These are phyloP conservation scores for Ryuthela nishihirai DNA, from an alignment of 2,888 invertebrate genomes.

Conservation along the genomic window DNA sequence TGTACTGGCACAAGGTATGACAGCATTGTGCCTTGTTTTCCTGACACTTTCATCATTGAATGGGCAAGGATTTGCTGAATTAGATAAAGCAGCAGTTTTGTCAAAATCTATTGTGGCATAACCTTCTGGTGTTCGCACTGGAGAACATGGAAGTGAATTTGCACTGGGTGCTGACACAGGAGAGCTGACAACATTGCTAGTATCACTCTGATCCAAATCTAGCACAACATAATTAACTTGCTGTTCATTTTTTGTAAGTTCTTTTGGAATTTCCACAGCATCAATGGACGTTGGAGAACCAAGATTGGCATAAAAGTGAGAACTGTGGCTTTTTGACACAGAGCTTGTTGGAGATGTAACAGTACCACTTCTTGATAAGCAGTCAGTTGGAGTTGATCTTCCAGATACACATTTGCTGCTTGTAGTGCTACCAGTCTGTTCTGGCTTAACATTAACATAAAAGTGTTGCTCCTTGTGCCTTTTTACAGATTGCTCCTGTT, in stretches of 20 bases:
- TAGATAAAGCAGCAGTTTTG: conserved; percentile 75
- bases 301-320: conserved; percentile 21
- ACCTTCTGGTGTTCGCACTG: conserved; percentile 32
- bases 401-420: conserved; percentile 24
- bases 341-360: conserved; percentile 8
- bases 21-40: conserved; percentile 35
- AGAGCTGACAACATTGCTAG: conserved; percentile 41
- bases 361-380: background rate
- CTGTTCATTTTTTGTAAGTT: conserved; percentile 3
- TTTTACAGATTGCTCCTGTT: conserved; percentile 24
- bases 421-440: conserved; percentile 14
- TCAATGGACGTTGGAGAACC: conserved; percentile 3
- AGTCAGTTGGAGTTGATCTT: conserved; percentile 11
- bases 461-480: conserved; percentile 20
- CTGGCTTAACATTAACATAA: conserved; percentile 34
- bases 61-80: conserved; percentile 34
- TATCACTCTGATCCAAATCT: conserved; percentile 61
- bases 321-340: background rate
- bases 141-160: conserved; percentile 16
- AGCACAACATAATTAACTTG: conserved; percentile 71
- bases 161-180: conserved; percentile 44
- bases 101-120: conserved; percentile 93
- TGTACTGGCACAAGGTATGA: conserved; percentile 16
- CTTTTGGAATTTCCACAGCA: too few relatives aligned
- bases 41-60: conserved; percentile 34